A percentile compares a stretch with the other conserved stretches of the same genome.
Conservation (phyloP, 2,888 invertebrate species). For the Xestia sexstrigata region DNA sequence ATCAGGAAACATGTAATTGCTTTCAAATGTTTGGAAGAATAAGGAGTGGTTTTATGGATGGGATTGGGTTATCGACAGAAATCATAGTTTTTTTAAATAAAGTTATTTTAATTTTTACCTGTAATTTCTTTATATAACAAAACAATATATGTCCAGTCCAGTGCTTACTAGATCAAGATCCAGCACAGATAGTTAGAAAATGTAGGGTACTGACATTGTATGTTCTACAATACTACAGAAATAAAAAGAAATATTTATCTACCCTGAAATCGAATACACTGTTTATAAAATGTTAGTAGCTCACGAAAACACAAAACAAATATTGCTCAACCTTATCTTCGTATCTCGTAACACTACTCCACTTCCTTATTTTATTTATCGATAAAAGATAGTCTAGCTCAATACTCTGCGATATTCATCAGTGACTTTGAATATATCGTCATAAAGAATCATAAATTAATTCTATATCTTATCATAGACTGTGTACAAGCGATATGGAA, state of each 20-base stretch:
- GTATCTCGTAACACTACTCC: conserved; percentile 43
- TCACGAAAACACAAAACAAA: conserved; percentile 31
- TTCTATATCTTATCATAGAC: conserved; percentile 39
- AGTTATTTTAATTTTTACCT: no score
- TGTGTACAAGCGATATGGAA: not conserved
- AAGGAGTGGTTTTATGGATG: conserved; percentile 42
- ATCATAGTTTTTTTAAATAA: no score
- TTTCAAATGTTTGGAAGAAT: conserved; percentile 75
- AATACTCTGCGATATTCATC: conserved; percentile 47
- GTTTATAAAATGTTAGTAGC: conserved; percentile 21
- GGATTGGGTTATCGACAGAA: conserved; percentile 36
- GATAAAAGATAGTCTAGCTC: conserved; percentile 63
- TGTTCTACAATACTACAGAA: not conserved
- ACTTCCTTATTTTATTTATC: conserved; percentile 56
- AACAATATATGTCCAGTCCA: no score
- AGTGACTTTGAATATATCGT: conserved; percentile 2
- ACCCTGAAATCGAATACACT: conserved; percentile 18
- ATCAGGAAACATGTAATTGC: conserved; percentile 87
- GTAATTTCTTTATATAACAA: not conserved
- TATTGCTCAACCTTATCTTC: conserved; percentile 52
- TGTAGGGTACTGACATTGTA: not conserved
- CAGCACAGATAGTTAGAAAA: not conserved
- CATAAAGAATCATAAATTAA: conserved; percentile 17
- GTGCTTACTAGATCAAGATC: not conserved
- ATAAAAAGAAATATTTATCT: conserved; percentile 24